A percentile compares a stretch with the other conserved stretches of the same genome.
Conservation (phyloP, 2,797 vertebrate genomes). For the Podargus strigoides region DNA sequence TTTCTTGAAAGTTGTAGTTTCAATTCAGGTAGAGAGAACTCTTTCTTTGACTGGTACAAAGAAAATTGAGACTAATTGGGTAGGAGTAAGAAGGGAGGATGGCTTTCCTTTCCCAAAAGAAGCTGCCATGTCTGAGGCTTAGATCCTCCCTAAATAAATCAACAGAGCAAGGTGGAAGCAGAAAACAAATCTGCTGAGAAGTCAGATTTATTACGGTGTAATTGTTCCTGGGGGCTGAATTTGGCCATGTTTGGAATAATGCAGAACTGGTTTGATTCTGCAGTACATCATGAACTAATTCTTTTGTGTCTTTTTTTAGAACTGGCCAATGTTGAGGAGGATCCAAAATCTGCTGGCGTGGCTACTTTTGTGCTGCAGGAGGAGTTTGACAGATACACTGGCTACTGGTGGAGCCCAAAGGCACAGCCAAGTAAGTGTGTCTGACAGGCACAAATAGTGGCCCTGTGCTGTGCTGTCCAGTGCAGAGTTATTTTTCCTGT, state of each 20-base stretch:
- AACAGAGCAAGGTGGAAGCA: background rate
- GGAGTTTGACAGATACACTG: constrained; percentile 83
- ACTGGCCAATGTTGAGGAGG: constrained; percentile 77
- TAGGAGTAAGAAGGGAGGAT: background rate
- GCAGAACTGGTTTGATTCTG: background rate
- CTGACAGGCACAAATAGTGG: background rate
- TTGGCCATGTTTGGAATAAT: background rate
- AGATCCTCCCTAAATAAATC: background rate
- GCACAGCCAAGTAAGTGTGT: constrained; percentile 72
- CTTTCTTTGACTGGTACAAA: background rate
- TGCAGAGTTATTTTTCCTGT: background rate
- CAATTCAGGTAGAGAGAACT: background rate
- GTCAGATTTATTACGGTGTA: background rate
- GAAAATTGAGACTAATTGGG: background rate
- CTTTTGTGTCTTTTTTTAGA: constrained; percentile 56
- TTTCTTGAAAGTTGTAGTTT: background rate
- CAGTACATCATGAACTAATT: background rate
- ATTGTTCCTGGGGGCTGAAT: background rate
- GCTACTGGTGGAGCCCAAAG: constrained; percentile 82
- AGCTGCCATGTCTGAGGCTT: background rate
- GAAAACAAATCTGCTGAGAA: constrained; percentile 15
- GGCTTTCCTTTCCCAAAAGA: background rate
- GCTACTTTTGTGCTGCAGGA: constrained; percentile 84
- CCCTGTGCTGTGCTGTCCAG: background rate
- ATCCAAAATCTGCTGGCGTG: constrained; percentile 80